Evolutionary conservation across 1,140 invertebrate species (phyloP).

Genomic region (Melanaphis sacchari): DNA sequence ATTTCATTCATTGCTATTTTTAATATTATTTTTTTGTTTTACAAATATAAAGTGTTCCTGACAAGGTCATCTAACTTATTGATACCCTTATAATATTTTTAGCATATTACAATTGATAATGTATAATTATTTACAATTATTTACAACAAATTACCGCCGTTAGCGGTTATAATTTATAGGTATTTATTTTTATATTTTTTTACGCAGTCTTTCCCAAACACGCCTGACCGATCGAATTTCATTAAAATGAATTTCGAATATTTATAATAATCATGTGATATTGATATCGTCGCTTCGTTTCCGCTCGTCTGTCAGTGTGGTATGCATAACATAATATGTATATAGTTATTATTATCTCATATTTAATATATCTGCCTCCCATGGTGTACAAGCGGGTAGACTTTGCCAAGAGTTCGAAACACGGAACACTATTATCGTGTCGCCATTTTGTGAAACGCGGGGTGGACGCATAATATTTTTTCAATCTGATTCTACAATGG

Average conservation of each 20-base stretch:
- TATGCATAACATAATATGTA: too few species aligned
- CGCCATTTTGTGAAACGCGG: background rate
- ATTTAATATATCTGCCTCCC: background rate
- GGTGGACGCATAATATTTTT: background rate
- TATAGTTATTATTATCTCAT: background rate
- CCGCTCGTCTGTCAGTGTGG: background rate
- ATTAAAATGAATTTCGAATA: background rate
- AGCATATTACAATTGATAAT: too few species aligned
- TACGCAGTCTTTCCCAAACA: background rate
- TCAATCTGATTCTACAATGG: background rate
- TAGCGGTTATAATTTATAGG: too few species aligned
- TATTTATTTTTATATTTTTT: background rate
- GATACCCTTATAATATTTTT: too few species aligned
- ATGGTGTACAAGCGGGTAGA: background rate
- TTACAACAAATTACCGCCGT: too few species aligned
- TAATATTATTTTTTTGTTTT: too few species aligned
- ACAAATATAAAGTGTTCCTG: too few species aligned
- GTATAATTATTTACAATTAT: too few species aligned
- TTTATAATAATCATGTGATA: background rate
- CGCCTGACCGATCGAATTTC: background rate
- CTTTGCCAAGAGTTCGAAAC: background rate
- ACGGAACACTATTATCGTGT: background rate
- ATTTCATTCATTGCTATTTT: background rate
- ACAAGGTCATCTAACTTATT: too few species aligned
- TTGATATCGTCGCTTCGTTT: background rate